phyloP scores from a whole-genome alignment of 1,140 invertebrate genomes.

The Pararge aegeria region DNA sequence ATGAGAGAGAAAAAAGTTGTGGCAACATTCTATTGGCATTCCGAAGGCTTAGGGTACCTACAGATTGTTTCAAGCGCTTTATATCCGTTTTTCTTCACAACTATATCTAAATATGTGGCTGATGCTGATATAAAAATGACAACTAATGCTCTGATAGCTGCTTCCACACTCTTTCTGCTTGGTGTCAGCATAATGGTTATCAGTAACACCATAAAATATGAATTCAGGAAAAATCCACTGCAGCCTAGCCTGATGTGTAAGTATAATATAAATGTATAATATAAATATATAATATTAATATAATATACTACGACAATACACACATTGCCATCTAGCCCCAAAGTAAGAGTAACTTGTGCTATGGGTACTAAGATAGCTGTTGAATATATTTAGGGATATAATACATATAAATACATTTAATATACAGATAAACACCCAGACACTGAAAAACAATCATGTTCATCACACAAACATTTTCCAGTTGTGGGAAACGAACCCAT shows the following conservation, averaged over 20 bases:
- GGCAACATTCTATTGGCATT: constrained; percentile 71
- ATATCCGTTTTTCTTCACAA: constrained; percentile 66
- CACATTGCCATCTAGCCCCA: no score
- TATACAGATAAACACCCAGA: no score
- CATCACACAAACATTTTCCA: no score
- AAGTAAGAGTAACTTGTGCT: no score
- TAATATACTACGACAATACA: no score
- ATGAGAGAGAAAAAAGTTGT: constrained; percentile 59
- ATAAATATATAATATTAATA: no score
- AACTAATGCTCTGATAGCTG: constrained; percentile 49
- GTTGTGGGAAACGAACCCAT: no score
- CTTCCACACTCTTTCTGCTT: constrained; percentile 50
- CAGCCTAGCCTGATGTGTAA: constrained; percentile 62
- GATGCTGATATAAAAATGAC: constrained; percentile 49
- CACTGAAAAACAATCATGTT: no score
- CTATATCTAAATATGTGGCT: constrained; percentile 63
- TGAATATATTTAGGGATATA: no score
- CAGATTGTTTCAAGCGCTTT: constrained; percentile 60
- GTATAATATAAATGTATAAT: constrained; percentile 24
- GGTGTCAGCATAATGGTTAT: constrained; percentile 64
- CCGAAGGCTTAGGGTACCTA: constrained; percentile 68
- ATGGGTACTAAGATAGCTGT: no score
- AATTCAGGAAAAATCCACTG: constrained; percentile 67
- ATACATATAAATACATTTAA: no score
- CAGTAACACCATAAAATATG: constrained; percentile 72